phyloP scores from a whole-genome alignment of 2,888 invertebrate species.

The Blastobasis lacticolella region DNA sequence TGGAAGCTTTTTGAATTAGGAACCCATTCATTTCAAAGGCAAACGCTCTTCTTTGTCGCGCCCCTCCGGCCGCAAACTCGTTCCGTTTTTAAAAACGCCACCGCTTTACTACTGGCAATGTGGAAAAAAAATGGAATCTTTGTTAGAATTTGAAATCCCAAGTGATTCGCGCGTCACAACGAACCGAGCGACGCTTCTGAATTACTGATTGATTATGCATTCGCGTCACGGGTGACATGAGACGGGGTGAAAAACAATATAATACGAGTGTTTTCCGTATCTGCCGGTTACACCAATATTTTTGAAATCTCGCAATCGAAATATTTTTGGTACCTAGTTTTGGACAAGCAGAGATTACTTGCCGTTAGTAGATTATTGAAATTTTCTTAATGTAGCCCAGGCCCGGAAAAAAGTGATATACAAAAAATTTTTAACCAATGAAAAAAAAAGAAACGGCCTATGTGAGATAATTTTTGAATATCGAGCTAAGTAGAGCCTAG shows the following conservation, averaged over 20 bases:
- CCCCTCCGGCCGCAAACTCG: conserved; percentile 44
- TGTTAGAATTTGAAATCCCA: conserved; percentile 59
- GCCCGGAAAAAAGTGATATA: no score
- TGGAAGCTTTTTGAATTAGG: conserved; percentile 70
- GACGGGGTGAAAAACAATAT: conserved; percentile 44
- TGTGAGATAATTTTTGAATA: no score
- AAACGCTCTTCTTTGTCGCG: conserved; percentile 49
- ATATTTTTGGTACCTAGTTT: neutral
- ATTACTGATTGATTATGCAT: conserved; percentile 72
- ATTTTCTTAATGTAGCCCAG: no score
- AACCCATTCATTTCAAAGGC: conserved; percentile 41
- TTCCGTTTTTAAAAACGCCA: conserved; percentile 45
- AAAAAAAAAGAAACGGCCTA: no score
- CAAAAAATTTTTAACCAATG: no score
- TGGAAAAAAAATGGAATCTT: conserved; percentile 56
- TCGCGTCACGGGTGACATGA: conserved; percentile 55
- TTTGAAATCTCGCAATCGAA: neutral
- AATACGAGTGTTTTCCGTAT: conserved; percentile 11
- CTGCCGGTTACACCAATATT: conserved; percentile 10
- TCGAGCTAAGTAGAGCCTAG: no score
- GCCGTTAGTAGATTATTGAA: no score
- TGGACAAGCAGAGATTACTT: no score
- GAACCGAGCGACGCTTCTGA: conserved; percentile 41
- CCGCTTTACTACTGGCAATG: conserved; percentile 23
- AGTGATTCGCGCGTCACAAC: conserved; percentile 51